Conservation (phyloP, 2,113 vertebrate genomes). For the Gobio gobio region DNA sequence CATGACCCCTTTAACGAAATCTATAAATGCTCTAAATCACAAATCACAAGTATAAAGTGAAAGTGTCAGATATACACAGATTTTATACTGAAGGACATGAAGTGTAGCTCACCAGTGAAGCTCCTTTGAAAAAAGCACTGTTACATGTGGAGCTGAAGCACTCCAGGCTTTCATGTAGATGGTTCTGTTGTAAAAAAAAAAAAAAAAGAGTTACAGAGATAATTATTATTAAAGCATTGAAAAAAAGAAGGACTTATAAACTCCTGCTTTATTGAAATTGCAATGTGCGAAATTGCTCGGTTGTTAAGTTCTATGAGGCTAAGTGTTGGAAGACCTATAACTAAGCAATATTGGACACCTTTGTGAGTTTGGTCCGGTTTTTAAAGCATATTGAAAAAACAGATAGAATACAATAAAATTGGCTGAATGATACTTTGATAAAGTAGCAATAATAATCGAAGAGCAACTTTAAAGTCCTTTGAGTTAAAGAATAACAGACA, state of each 20-base stretch:
- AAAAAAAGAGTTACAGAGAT: neutral
- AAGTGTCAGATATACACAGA: neutral
- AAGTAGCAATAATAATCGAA: too few species aligned
- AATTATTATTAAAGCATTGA: too few species aligned
- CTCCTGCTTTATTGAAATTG: neutral
- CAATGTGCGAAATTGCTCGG: too few species aligned
- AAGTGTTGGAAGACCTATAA: too few species aligned
- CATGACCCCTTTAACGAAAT: too few species aligned
- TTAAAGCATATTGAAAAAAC: neutral
- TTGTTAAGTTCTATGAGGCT: too few species aligned
- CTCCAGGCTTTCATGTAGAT: conserved; percentile 72
- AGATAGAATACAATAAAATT: too few species aligned
- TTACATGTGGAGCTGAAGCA: conserved; percentile 71
- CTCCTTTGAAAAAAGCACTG: conserved; percentile 63
- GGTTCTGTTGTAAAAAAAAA: conserved; percentile 59
- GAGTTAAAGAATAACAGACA: neutral
- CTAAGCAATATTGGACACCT: neutral
- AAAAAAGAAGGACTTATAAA: too few species aligned
- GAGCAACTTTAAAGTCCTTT: neutral
- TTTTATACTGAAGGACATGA: neutral
- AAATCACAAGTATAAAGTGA: neutral
- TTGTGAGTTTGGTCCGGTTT: neutral
- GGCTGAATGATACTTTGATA: too few species aligned
- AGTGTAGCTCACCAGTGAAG: conserved; percentile 68
- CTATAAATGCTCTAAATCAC: too few species aligned